phyloP scores from a whole-genome alignment of 2,113 vertebrate genomes.

The Setophaga petechia region DNA sequence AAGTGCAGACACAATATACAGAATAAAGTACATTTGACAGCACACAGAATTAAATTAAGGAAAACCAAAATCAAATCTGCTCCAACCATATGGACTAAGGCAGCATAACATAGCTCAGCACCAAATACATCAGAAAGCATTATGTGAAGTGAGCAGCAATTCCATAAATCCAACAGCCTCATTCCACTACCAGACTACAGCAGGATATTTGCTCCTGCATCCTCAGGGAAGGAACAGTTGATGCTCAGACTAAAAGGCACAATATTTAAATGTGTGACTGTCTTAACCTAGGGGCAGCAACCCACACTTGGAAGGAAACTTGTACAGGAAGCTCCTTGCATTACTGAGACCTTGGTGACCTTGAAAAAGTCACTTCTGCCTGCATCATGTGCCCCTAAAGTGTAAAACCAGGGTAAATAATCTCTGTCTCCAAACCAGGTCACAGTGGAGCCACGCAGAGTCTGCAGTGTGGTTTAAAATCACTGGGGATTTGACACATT shows the following conservation, averaged over 20 bases:
- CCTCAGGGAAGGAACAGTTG: background rate
- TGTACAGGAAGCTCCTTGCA: background rate
- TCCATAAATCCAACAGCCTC: constrained; percentile 32
- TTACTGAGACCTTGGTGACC: background rate
- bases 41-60: constrained; percentile 55
- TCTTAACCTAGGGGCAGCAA: background rate
- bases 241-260: background rate
- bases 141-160: constrained; percentile 44
- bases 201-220: background rate
- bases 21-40: constrained; percentile 62
- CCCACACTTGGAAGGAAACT: background rate
- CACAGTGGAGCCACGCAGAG: background rate
- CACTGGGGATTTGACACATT: constrained; percentile 31
- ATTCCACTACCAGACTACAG: background rate
- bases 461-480: background rate
- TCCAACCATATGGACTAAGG: constrained; percentile 55
- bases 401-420: background rate
- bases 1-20: constrained; percentile 36
- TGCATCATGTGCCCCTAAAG: background rate
- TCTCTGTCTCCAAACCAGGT: constrained; percentile 2
- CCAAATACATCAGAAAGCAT: constrained; percentile 55
- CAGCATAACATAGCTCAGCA: constrained; percentile 51
- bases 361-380: background rate
- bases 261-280: background rate
- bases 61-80: constrained; percentile 65